phyloP scores from a whole-genome alignment of 2,113 vertebrate genomes.

The Mirza zaza region DNA sequence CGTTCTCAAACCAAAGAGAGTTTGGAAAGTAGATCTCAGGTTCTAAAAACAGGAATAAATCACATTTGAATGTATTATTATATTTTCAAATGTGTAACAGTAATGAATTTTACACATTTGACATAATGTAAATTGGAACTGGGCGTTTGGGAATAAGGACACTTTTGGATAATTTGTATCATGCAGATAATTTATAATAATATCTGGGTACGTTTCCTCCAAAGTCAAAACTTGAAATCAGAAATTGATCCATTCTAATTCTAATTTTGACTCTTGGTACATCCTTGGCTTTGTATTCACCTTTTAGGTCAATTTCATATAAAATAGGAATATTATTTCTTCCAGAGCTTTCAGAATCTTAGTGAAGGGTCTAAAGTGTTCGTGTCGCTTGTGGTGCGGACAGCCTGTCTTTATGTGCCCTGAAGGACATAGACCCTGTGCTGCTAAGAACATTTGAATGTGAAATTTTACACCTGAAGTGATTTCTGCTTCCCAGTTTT shows the following conservation, averaged over 20 bases:
- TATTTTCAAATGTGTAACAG: background rate
- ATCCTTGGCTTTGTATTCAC: background rate
- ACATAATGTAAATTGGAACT: background rate
- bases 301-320: slow-evolving; percentile 11
- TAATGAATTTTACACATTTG: background rate
- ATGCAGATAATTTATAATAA: background rate
- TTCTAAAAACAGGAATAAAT: background rate
- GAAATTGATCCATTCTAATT: slow-evolving; percentile 17
- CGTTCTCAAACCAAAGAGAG: background rate
- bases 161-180: background rate
- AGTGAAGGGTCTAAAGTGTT: background rate
- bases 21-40: background rate
- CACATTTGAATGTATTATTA: background rate
- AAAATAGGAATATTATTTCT: background rate
- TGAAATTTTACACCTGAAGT: background rate
- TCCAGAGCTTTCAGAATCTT: background rate
- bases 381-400: background rate
- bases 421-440: background rate
- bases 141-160: background rate
- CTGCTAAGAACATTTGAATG: background rate
- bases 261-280: background rate
- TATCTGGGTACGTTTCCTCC: background rate
- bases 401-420: background rate
- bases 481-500: background rate
- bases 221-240: slow-evolving; percentile 12